Evolutionary conservation across 2,113 vertebrate genomes (phyloP).

Genomic region (Corythornis vintsioides): DNA sequence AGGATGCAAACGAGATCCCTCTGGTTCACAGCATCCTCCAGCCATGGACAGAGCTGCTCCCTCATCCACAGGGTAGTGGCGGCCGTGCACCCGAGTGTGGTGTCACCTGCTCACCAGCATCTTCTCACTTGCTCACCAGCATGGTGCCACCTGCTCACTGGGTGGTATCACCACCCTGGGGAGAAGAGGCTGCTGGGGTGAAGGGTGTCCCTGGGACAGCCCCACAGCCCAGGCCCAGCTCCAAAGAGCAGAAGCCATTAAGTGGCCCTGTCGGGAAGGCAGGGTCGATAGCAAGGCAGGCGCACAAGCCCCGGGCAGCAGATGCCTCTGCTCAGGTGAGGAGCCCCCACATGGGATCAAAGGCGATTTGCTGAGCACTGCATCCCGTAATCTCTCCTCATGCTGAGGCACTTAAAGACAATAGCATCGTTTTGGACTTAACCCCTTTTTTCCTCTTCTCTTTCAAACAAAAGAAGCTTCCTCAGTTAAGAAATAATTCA

Average conservation of each 20-base stretch:
- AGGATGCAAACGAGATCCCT: not conserved
- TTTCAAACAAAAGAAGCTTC: not conserved
- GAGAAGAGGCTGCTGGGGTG: not conserved
- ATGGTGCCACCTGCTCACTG: not conserved
- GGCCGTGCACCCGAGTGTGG: not conserved
- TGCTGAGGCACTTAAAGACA: not conserved
- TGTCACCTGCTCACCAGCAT: too few species aligned
- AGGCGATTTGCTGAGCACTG: not conserved
- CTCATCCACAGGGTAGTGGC: not conserved
- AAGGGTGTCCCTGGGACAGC: not conserved
- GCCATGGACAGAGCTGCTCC: not conserved
- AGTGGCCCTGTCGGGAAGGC: not conserved
- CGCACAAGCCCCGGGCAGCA: not conserved
- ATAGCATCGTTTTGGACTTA: not conserved
- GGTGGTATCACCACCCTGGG: not conserved
- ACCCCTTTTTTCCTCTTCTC: not conserved
- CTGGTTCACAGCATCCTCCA: not conserved
- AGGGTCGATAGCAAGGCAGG: not conserved
- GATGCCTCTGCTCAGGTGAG: not conserved
- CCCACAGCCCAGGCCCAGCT: not conserved
- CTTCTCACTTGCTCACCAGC: too few species aligned
- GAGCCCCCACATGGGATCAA: not conserved
- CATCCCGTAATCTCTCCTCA: not conserved
- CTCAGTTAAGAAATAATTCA: not conserved
- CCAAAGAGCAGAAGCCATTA: not conserved